Conservation (phyloP, 2,888 invertebrate genomes). For the Osedax fenrisi region DNA sequence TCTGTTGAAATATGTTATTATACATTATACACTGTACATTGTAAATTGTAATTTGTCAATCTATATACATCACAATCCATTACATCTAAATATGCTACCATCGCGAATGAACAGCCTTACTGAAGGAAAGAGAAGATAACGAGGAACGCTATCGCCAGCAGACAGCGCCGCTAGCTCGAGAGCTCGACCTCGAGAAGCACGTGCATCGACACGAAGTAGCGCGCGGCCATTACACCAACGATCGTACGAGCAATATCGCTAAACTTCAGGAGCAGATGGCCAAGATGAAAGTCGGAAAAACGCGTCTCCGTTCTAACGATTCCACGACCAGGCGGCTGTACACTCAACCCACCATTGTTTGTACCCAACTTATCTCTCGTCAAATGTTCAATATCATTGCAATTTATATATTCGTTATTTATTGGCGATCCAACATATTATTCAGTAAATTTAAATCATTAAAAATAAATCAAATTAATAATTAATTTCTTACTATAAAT, state of each 20-base stretch:
- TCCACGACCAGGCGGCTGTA: constrained; percentile 40
- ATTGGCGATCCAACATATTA: too few relatives aligned
- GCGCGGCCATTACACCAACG: constrained; percentile 34
- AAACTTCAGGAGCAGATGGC: constrained; percentile 42
- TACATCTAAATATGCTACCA: too few relatives aligned
- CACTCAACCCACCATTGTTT: constrained; percentile 45
- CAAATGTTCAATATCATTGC: too few relatives aligned
- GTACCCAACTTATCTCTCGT: constrained; percentile 11
- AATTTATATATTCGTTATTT: too few relatives aligned
- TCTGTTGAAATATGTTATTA: too few relatives aligned
- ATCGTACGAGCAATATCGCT: background rate
- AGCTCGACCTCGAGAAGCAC: constrained; percentile 49
- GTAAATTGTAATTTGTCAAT: too few relatives aligned
- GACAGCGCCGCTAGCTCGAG: constrained; percentile 44
- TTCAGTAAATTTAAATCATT: too few relatives aligned
- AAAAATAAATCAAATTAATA: too few relatives aligned
- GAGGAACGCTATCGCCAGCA: constrained; percentile 44
- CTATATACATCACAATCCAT: too few relatives aligned
- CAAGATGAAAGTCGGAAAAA: constrained; percentile 37
- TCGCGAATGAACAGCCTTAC: too few relatives aligned
- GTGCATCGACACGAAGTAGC: constrained; percentile 40
- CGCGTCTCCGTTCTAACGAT: background rate
- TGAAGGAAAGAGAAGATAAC: background rate
- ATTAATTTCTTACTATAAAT: too few relatives aligned
- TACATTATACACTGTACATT: too few relatives aligned